Conservation (phyloP, 1,140 invertebrate genomes). For the Rhagoletis pomonella region DNA sequence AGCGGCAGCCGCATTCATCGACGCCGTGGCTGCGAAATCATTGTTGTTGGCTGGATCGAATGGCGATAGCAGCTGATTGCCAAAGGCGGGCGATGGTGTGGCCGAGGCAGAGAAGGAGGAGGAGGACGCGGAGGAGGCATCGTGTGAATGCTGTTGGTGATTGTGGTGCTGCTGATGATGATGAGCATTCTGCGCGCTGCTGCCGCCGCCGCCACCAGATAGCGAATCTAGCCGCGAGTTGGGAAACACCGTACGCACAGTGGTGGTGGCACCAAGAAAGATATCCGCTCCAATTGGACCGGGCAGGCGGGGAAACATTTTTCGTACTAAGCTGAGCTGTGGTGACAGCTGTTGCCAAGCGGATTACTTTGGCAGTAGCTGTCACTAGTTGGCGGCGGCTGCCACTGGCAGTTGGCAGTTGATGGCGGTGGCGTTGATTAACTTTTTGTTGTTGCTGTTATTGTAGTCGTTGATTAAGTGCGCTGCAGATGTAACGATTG, state of each 20-base stretch:
- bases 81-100: slow-evolving; percentile 49
- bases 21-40: slow-evolving; percentile 55
- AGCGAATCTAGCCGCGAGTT: slow-evolving; percentile 70
- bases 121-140: slow-evolving; percentile 8
- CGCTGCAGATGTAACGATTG: background rate
- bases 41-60: slow-evolving; percentile 50
- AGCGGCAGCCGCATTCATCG: background rate
- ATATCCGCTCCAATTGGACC: slow-evolving; percentile 63
- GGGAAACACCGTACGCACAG: slow-evolving; percentile 69
- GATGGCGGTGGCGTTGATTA: background rate
- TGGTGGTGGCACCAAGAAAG: slow-evolving; percentile 68
- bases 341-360: slow-evolving; percentile 50
- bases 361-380: slow-evolving; percentile 49
- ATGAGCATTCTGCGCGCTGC: slow-evolving; percentile 29
- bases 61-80: slow-evolving; percentile 64
- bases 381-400: slow-evolving; percentile 19
- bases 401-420: background rate
- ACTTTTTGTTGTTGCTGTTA: background rate
- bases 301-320: slow-evolving; percentile 69
- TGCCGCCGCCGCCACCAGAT: slow-evolving; percentile 49
- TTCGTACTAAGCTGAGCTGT: slow-evolving; percentile 53
- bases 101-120: background rate
- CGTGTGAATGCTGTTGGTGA: slow-evolving; percentile 41
- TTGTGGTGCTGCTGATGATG: slow-evolving; percentile 40
- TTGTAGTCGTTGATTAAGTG: background rate